Conservation (phyloP, 2,797 vertebrate genomes). For the Amblyraja radiata region DNA sequence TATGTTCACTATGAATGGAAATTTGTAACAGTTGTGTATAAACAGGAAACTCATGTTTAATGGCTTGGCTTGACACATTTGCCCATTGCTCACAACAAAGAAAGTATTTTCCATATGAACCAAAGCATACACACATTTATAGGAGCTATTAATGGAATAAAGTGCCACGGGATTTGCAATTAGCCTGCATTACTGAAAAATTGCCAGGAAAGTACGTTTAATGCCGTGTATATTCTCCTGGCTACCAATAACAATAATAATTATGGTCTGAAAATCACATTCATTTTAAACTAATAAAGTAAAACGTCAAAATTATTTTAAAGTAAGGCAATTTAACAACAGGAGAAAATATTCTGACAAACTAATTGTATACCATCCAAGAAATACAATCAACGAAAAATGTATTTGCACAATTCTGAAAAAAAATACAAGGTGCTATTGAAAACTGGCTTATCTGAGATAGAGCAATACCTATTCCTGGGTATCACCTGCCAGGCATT, state of each 20-base stretch:
- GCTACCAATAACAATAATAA: neutral
- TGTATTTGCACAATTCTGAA: no score
- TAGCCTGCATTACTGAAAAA: neutral
- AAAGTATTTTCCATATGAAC: neutral
- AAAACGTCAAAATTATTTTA: neutral
- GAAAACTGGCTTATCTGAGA: no score
- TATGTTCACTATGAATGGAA: neutral
- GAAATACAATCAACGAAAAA: neutral
- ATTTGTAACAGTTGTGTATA: neutral
- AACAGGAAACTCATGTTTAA: neutral
- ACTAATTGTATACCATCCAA: neutral
- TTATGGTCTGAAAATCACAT: neutral
- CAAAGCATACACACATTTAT: neutral
- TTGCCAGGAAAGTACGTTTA: neutral
- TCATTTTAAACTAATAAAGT: neutral
- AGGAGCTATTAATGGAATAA: neutral
- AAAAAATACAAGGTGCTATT: no score
- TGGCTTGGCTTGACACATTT: neutral
- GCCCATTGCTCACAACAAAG: neutral
- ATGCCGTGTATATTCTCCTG: neutral
- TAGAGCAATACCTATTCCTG: no score
- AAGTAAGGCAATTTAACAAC: neutral
- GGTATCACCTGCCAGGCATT: no score
- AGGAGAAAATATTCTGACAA: neutral
- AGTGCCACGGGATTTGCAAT: neutral